phyloP scores from a whole-genome alignment of 2,797 vertebrate species.

The Chaenodraco wilsoni region DNA sequence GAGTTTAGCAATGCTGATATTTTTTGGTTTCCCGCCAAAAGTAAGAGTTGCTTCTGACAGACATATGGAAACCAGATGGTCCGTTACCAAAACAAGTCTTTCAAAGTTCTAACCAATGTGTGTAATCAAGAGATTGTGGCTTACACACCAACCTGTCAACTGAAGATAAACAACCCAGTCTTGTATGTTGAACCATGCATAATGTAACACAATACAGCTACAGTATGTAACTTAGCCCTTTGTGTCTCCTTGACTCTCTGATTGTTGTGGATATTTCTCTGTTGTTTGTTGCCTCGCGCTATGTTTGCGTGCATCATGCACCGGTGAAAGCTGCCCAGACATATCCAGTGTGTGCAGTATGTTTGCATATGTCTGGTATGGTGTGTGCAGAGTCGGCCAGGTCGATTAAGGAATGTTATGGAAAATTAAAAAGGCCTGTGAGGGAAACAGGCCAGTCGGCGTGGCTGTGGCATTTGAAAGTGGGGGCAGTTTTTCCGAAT shows the following conservation, averaged over 20 bases:
- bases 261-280: constrained; percentile 34
- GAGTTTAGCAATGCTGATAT: constrained; percentile 57
- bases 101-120: constrained; percentile 43
- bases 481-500: constrained; percentile 60
- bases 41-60: constrained; percentile 64
- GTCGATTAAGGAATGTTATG: constrained; percentile 73
- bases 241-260: constrained; percentile 28
- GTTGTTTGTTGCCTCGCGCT: constrained; percentile 44
- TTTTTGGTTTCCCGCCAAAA: constrained; percentile 61
- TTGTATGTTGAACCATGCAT: constrained; percentile 24
- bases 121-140: constrained; percentile 65
- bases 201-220: constrained; percentile 35
- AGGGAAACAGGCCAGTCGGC: constrained; percentile 52
- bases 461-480: constrained; percentile 65
- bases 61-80: constrained; percentile 78
- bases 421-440: constrained; percentile 70
- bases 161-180: constrained; percentile 60
- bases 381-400: constrained; percentile 48
- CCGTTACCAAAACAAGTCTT: constrained; percentile 60
- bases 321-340: constrained; percentile 41
- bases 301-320: constrained; percentile 35
- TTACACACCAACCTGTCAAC: constrained; percentile 60
- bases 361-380: constrained; percentile 45
- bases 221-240: constrained; percentile 1
- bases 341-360: constrained; percentile 30